Percentiles rank a stretch among this genome's conserved stretches.
Conservation (phyloP, 64 coral and sea anemone species). For the Dendronephthya gigantea region DNA sequence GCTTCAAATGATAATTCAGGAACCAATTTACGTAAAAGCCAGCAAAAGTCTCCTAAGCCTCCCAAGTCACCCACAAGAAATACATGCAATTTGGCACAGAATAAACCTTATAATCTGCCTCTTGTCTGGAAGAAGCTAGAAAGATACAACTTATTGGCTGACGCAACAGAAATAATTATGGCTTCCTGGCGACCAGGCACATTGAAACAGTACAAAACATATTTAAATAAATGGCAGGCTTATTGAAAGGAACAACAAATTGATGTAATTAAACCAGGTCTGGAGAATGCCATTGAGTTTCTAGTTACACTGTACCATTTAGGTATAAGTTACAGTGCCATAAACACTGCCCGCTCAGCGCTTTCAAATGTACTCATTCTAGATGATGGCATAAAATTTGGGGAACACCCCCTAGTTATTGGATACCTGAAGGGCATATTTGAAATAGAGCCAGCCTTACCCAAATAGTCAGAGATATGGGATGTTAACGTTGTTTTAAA, state of each 20-base stretch:
- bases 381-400: not conserved
- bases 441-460: not conserved
- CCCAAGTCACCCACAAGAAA: not conserved
- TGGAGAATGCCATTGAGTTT: not conserved
- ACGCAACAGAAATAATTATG: not conserved
- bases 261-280: not conserved
- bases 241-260: not conserved
- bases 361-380: not conserved
- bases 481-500: too few species aligned
- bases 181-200: slow-evolving; percentile 9
- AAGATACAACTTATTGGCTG: too few species aligned
- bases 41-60: not conserved
- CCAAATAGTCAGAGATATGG: not conserved
- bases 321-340: slow-evolving; percentile 33
- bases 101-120: too few species aligned
- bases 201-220: not conserved
- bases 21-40: not conserved
- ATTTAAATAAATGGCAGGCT: not conserved
- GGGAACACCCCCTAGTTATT: not conserved
- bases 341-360: not conserved
- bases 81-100: not conserved
- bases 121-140: slow-evolving; percentile 1
- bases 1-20: slow-evolving; percentile 4
- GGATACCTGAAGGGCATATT: not conserved
- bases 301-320: slow-evolving; percentile 11